phyloP scores from a whole-genome alignment of 2,797 vertebrate species.

The Manis pentadactyla region DNA sequence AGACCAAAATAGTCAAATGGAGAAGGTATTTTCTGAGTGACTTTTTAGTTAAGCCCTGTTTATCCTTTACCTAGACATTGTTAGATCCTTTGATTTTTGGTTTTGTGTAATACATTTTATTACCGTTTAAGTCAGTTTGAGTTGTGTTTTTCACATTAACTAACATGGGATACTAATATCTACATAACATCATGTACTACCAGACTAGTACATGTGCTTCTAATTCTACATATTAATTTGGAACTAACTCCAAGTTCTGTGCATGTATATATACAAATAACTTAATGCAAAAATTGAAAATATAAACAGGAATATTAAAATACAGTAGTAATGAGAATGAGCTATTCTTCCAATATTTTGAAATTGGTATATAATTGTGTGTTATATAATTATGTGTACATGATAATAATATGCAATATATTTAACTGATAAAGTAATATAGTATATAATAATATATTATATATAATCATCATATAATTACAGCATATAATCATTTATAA shows the following conservation, averaged over 20 bases:
- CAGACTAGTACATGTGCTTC: conserved; percentile 4
- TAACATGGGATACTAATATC: background rate
- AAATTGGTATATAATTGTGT: background rate
- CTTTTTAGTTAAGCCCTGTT: background rate
- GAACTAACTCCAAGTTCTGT: background rate
- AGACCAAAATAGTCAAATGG: background rate
- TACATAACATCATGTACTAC: background rate
- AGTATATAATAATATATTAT: background rate
- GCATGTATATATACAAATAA: background rate
- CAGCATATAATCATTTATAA: background rate
- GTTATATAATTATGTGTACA: background rate
- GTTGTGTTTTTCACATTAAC: background rate
- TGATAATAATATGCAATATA: background rate
- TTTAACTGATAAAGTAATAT: background rate
- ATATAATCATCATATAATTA: background rate
- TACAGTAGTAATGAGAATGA: background rate
- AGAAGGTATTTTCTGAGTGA: background rate
- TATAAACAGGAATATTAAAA: background rate
- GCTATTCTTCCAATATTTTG: background rate
- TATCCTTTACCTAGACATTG: background rate
- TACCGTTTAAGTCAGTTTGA: background rate
- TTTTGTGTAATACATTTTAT: background rate
- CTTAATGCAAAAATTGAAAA: background rate
- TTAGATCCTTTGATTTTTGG: background rate
- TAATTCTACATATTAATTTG: background rate